Percentiles rank a stretch among this genome's conserved stretches.
phyloP scores from a whole-genome alignment of 2,797 vertebrate genomes.

The Rhyacichthys aspro region DNA sequence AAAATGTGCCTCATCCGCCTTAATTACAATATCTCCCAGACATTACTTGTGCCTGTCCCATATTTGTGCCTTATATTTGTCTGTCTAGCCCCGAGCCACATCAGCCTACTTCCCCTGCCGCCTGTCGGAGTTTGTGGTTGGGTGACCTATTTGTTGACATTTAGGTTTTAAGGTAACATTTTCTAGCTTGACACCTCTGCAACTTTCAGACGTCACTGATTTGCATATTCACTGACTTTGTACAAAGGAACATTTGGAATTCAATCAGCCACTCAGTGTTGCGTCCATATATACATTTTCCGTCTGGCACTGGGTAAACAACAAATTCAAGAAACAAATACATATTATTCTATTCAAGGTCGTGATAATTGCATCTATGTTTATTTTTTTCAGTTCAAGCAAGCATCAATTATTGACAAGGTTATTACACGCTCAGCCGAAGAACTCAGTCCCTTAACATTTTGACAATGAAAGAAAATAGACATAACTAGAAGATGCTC shows the following conservation, averaged over 20 bases:
- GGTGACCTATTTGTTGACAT: slow-evolving; percentile 61
- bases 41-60: slow-evolving; percentile 26
- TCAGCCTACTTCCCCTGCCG: slow-evolving; percentile 21
- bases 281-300: too few relatives aligned
- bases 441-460: too few relatives aligned
- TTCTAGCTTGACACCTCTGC: slow-evolving; percentile 49
- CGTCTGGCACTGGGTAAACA: neutral
- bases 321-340: neutral
- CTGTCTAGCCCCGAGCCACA: slow-evolving; percentile 27
- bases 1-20: slow-evolving; percentile 26
- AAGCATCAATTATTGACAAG: neutral
- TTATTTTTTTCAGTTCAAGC: neutral
- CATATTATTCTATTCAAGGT: neutral
- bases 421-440: neutral
- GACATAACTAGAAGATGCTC: neutral
- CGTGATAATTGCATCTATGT: neutral
- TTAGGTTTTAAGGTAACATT: slow-evolving; percentile 34
- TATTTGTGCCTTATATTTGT: slow-evolving; percentile 19
- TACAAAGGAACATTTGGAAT: slow-evolving; percentile 37
- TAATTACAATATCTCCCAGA: slow-evolving; percentile 47
- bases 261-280: neutral
- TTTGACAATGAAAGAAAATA: too few relatives aligned
- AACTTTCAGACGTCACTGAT: slow-evolving; percentile 35
- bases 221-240: slow-evolving; percentile 38
- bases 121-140: slow-evolving; percentile 42